Evolutionary conservation across 2,797 vertebrate genomes (phyloP).

Genomic region (Microctenopoma steveboyesi): DNA sequence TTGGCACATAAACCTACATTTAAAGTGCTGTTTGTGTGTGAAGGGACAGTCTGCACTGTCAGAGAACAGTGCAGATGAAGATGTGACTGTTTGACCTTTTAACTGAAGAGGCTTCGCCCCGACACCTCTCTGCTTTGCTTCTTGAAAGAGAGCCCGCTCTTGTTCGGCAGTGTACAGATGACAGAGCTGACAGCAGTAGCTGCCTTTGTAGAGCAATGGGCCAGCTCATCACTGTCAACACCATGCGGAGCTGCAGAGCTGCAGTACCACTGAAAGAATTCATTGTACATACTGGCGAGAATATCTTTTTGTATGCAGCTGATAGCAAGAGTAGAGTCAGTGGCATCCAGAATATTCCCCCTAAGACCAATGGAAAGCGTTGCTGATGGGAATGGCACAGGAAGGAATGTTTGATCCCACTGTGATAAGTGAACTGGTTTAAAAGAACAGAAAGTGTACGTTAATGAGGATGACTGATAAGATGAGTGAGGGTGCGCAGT

Average conservation of each 20-base stretch:
- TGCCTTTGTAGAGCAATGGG: slow-evolving; percentile 64
- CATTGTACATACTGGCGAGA: slow-evolving; percentile 14
- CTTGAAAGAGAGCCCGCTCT: slow-evolving; percentile 39
- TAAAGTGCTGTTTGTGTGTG: background rate
- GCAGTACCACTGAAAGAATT: slow-evolving; percentile 11
- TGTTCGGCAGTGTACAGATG: slow-evolving; percentile 50
- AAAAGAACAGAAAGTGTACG: background rate
- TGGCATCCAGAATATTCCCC: background rate
- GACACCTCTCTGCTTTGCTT: slow-evolving; percentile 21
- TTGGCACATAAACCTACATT: slow-evolving; percentile 15
- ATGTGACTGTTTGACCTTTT: slow-evolving; percentile 52
- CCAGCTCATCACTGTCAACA: slow-evolving; percentile 61
- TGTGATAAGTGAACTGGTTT: background rate
- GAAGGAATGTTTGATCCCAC: background rate
- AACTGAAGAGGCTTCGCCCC: slow-evolving; percentile 36
- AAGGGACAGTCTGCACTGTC: slow-evolving; percentile 28
- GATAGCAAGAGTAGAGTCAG: slow-evolving; percentile 3
- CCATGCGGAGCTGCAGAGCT: slow-evolving; percentile 38
- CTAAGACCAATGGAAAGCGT: background rate
- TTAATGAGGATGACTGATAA: background rate
- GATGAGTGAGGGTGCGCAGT: background rate
- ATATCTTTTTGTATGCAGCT: slow-evolving; percentile 16
- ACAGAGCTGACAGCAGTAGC: slow-evolving; percentile 60
- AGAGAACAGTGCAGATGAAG: slow-evolving; percentile 23
- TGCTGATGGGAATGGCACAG: background rate